These are phyloP conservation scores for Stictocephala bisonia DNA, from an alignment of 2,888 invertebrate genomes.

Conservation along the genomic window DNA sequence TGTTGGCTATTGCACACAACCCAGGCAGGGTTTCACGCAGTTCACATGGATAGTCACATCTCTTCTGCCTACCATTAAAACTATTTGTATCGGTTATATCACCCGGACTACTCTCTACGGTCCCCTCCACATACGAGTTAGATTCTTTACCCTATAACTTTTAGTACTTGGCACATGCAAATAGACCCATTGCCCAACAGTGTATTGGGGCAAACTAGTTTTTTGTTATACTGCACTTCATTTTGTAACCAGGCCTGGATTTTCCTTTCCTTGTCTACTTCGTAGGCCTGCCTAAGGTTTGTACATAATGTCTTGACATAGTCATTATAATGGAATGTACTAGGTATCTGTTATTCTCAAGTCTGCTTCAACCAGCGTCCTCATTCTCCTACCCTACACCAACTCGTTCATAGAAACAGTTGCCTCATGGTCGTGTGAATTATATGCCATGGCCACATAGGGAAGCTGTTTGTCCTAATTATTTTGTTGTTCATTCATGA, in stretches of 20 bases:
- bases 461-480: too few relatives aligned
- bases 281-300: too few relatives aligned
- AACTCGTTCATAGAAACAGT: too few relatives aligned
- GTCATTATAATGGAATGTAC: too few relatives aligned
- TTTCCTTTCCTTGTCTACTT: too few relatives aligned
- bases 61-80: neutral
- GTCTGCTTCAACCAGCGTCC: too few relatives aligned
- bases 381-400: too few relatives aligned
- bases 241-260: neutral
- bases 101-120: neutral
- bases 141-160: neutral
- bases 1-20: neutral
- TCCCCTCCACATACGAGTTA: neutral
- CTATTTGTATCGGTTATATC: neutral
- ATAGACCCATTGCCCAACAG: neutral
- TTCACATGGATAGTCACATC: neutral
- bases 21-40: neutral
- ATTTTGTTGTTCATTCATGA: too few relatives aligned
- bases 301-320: too few relatives aligned
- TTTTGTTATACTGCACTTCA: neutral
- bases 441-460: too few relatives aligned
- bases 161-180: neutral
- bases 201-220: neutral
- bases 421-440: too few relatives aligned
- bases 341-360: too few relatives aligned